Percentiles rank a stretch among this genome's conserved stretches.
Evolutionary conservation across 2,888 invertebrate species (phyloP).

Genomic region (Oxyteleia sp.): DNA sequence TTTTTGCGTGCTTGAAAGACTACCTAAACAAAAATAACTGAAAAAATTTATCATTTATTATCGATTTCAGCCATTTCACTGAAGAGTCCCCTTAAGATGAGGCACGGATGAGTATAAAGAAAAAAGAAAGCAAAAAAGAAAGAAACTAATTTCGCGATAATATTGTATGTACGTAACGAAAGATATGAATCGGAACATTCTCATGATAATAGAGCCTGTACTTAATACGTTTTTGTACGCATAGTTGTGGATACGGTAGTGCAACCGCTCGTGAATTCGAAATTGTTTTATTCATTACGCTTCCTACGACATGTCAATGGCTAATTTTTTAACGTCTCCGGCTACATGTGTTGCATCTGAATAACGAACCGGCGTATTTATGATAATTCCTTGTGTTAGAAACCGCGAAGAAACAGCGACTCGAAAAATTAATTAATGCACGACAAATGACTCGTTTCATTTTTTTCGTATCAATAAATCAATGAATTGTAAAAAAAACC

Average conservation of each 20-base stretch:
- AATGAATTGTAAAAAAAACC: not conserved
- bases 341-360: constrained; percentile 40
- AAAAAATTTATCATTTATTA: too few species aligned
- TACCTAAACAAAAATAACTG: too few species aligned
- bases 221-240: constrained; percentile 53
- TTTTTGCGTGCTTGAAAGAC: too few species aligned
- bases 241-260: constrained; percentile 37
- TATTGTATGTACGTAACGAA: constrained; percentile 37
- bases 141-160: constrained; percentile 39
- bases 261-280: constrained; percentile 44
- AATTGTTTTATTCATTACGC: constrained; percentile 56
- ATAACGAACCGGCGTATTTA: constrained; percentile 32
- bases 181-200: constrained; percentile 52
- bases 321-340: constrained; percentile 42
- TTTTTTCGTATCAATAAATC: constrained; percentile 6
- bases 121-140: too few species aligned
- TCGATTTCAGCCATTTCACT: too few species aligned
- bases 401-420: not conserved
- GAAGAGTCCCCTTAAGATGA: too few species aligned
- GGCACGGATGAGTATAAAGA: too few species aligned
- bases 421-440: constrained; percentile 1
- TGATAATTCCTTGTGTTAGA: not conserved
- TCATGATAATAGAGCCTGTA: constrained; percentile 45
- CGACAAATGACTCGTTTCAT: constrained; percentile 2
- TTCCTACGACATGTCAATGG: constrained; percentile 55